Evolutionary conservation across 2,113 vertebrate genomes (phyloP), one percentile per base, ranked within the genome.

Genomic region (Gobio gobio): DNA sequence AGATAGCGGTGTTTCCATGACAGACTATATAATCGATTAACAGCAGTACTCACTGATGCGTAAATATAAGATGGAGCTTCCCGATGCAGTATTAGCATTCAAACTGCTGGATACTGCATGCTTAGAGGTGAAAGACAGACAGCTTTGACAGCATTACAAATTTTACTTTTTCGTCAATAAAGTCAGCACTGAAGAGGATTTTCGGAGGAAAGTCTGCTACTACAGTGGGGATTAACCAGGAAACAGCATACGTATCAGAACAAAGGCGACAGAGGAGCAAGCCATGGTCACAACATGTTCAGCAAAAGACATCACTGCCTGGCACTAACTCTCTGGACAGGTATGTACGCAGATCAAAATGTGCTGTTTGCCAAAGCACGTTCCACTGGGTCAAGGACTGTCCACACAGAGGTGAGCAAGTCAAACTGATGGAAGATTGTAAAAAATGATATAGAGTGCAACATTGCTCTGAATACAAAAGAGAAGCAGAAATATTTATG

Each of bases 61-160:
- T 0, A 85, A 85, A 10, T 85, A 85, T 29, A 82, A 78, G 1
- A 88, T 85, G 83, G 63, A 54, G 24, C 82, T 88, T 24, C 85
- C 77, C 3, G 61, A 88, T 61, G 70, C 24, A 12, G 83, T 82
- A 5, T 80, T 88, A 64, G 84, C 79, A 18, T 56, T 56, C 51
- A 56, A 56, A 18, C 51, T 56, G 14, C 51, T 54, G 16, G 51
- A 54, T 16, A 54, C 51, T 20, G 51, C 51, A 2, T 54, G 51
- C 51, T 56, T 22, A 8, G 5, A 56, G 2, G 54, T 47, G 5
- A 85, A 85, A 40, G 83, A 82, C 22, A 36, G 45, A 49, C 82
- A 82, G 84, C 75, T 1, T 22, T 84, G 7, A 86, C 82, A 40
- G 58, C 80, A 49, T 86, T 58, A 12, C 54, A 64, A 82, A 68